Evolutionary conservation across 2,888 invertebrate genomes (phyloP).

Genomic region (Octodonta nipae): DNA sequence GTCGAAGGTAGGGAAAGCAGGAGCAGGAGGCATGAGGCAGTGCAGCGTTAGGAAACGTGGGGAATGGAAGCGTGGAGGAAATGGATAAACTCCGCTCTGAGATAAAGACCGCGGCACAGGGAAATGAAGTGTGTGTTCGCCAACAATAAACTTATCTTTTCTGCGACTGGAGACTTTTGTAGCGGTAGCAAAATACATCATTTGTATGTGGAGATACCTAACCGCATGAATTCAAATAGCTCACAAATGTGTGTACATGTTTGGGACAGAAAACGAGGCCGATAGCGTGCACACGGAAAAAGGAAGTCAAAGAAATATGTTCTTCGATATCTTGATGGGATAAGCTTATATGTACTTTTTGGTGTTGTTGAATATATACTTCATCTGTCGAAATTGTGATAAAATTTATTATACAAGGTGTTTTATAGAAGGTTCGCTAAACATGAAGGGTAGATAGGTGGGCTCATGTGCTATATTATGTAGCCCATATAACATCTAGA

Average conservation of each 20-base stretch:
- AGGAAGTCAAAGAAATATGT: too few species aligned
- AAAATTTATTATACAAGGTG: too few species aligned
- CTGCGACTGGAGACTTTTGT: constrained; percentile 32
- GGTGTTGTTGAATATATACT: too few species aligned
- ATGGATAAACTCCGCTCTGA: constrained; percentile 35
- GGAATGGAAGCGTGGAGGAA: constrained; percentile 27
- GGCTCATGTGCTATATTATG: too few species aligned
- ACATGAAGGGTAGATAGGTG: too few species aligned
- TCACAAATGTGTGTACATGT: constrained; percentile 15
- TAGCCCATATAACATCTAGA: too few species aligned
- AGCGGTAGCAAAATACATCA: constrained; percentile 33
- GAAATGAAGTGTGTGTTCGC: constrained; percentile 34
- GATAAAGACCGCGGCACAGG: constrained; percentile 33
- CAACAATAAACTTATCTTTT: constrained; percentile 37
- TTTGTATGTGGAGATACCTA: constrained; percentile 35
- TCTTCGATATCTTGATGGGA: too few species aligned
- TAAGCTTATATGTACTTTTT: too few species aligned
- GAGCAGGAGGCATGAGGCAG: constrained; percentile 8
- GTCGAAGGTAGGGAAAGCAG: constrained; percentile 1
- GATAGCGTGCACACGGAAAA: too few species aligned
- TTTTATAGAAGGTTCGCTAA: too few species aligned
- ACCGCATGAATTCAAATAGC: constrained; percentile 31
- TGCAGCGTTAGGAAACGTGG: constrained; percentile 14
- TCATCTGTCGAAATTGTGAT: too few species aligned
- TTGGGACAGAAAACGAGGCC: too few species aligned